phyloP scores from a whole-genome alignment of 2,113 vertebrate genomes.

The Gallinago media region DNA sequence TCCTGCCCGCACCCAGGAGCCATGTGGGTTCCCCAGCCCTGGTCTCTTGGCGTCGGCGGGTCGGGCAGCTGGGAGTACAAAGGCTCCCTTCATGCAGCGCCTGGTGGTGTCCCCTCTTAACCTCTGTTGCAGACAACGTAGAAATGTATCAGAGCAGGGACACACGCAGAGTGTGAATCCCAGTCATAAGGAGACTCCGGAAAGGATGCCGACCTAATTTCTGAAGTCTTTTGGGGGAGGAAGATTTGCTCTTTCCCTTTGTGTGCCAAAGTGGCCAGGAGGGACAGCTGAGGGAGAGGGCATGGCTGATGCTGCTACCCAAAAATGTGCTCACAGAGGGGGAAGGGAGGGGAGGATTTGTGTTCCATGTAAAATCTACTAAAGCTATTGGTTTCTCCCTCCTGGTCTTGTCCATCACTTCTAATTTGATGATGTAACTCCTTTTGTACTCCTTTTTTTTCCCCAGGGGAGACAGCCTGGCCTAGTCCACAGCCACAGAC shows the following conservation, averaged over 20 bases:
- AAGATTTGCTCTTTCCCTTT: not conserved
- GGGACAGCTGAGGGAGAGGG: rapidly evolving
- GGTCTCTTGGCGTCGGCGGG: rapidly evolving
- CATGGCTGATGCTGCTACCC: not conserved
- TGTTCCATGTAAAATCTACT: not conserved
- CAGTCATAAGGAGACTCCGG: not conserved
- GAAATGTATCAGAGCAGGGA: not conserved
- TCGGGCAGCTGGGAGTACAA: rapidly evolving
- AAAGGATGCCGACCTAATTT: not conserved
- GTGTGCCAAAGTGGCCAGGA: not conserved
- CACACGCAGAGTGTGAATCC: not conserved
- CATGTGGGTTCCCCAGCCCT: rapidly evolving
- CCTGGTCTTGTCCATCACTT: not conserved
- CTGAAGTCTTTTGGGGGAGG: not conserved
- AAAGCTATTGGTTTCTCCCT: not conserved
- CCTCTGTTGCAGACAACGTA: not conserved
- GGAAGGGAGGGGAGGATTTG: not conserved
- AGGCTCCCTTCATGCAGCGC: not conserved
- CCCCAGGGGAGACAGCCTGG: not conserved
- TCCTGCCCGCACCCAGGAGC: not conserved
- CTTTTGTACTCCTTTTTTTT: not conserved
- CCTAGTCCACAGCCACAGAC: not conserved
- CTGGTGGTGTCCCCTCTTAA: not conserved
- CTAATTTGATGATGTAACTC: not conserved
- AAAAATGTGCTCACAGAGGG: rapidly evolving